A percentile compares a stretch with the other conserved stretches of the same genome.
phyloP scores from a whole-genome alignment of 1,140 invertebrate species.

The Drosophila jambulina region DNA sequence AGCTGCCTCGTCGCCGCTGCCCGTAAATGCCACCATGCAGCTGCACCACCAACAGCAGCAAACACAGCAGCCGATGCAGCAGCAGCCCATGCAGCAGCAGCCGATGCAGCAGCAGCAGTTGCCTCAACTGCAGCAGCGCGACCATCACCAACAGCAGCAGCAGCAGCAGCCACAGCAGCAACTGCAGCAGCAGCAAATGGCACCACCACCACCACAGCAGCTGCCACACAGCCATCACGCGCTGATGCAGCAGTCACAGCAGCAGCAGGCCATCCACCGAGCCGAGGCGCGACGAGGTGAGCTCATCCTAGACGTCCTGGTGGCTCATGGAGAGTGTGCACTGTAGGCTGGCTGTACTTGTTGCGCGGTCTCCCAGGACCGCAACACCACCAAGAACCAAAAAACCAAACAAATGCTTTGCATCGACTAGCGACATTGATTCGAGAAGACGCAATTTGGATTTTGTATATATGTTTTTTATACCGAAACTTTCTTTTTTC shows the following conservation, averaged over 20 bases:
- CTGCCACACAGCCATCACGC: slow-evolving; percentile 72
- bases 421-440: slow-evolving; percentile 37
- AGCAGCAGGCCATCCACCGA: slow-evolving; percentile 76
- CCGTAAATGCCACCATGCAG: slow-evolving; percentile 34
- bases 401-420: slow-evolving; percentile 12
- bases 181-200: slow-evolving; percentile 24
- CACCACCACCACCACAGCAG: slow-evolving; percentile 42
- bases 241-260: slow-evolving; percentile 73
- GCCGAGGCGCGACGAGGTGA: slow-evolving; percentile 75
- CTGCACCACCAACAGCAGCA: slow-evolving; percentile 33
- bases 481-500: slow-evolving; percentile 3
- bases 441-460: slow-evolving; percentile 40
- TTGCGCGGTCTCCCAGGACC: slow-evolving; percentile 28
- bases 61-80: slow-evolving; percentile 16
- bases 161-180: slow-evolving; percentile 38
- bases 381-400: slow-evolving; percentile 1
- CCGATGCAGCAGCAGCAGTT: too few species aligned
- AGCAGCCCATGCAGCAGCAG: slow-evolving; percentile 32
- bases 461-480: slow-evolving; percentile 18
- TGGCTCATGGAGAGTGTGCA: slow-evolving; percentile 22
- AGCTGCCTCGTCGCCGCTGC: slow-evolving; percentile 27
- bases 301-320: slow-evolving; percentile 28
- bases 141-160: slow-evolving; percentile 54
- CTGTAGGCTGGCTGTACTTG: slow-evolving; percentile 44
- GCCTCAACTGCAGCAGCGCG: slow-evolving; percentile 54